Conservation (phyloP, 1,140 invertebrate genomes). For the Anastrepha ludens region DNA sequence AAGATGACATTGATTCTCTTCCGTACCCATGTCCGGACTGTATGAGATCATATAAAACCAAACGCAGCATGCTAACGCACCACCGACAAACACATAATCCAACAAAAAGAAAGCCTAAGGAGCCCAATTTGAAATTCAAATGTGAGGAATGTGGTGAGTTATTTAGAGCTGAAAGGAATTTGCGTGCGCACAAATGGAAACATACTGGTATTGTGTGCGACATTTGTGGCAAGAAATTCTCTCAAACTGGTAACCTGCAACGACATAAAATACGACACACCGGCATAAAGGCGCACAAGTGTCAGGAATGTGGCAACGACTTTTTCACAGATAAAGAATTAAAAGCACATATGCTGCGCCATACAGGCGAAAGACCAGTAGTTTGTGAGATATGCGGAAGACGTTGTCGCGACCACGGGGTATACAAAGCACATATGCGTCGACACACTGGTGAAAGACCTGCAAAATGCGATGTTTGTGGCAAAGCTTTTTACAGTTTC, state of each 20-base stretch:
- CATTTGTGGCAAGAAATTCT: conserved; percentile 69
- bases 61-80: conserved; percentile 67
- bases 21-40: conserved; percentile 67
- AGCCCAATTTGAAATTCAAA: conserved; percentile 60
- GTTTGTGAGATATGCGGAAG: conserved; percentile 70
- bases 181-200: conserved; percentile 68
- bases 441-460: conserved; percentile 85
- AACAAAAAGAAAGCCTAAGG: conserved; percentile 8
- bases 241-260: conserved; percentile 69
- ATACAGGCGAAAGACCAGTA: conserved; percentile 68
- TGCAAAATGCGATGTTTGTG: conserved; percentile 78
- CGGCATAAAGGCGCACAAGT: conserved; percentile 69
- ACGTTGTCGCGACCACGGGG: conserved; percentile 67
- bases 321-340: conserved; percentile 70
- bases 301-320: conserved; percentile 64
- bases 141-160: conserved; percentile 65
- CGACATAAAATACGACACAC: conserved; percentile 69
- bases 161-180: conserved; percentile 66
- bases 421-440: conserved; percentile 81
- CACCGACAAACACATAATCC: conserved; percentile 63
- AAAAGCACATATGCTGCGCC: conserved; percentile 68
- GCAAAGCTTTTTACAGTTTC: conserved; percentile 68
- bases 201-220: conserved; percentile 71
- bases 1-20: conserved; percentile 61
- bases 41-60: conserved; percentile 65